Evolutionary conservation across 2,113 vertebrate species (phyloP).

Genomic region (Channa argus): DNA sequence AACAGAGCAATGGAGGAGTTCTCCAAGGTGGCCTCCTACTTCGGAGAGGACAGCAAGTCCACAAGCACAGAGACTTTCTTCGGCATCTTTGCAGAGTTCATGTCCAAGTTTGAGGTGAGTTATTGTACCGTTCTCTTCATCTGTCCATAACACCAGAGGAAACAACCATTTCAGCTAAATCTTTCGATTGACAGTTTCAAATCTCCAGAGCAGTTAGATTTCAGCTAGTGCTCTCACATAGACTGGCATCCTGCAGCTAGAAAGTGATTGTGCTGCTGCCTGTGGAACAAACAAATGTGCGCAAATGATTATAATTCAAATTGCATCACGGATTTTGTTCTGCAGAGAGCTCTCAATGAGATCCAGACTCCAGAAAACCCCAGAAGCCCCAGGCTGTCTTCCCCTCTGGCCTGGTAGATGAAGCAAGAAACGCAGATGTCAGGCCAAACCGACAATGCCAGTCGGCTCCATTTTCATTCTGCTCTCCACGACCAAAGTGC

Average conservation of each 20-base stretch:
- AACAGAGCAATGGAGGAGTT: conserved; percentile 93
- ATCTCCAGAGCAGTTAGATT: conserved; percentile 3
- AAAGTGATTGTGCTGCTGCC: conserved; percentile 14
- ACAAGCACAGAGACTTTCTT: conserved; percentile 95
- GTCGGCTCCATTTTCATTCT: conserved; percentile 50
- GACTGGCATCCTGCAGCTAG: conserved; percentile 46
- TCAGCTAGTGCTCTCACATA: not conserved
- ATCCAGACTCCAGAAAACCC: conserved; percentile 89
- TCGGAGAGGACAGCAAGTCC: conserved; percentile 94
- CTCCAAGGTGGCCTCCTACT: conserved; percentile 90
- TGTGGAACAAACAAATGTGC: conserved; percentile 23
- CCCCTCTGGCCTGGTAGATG: conserved; percentile 93
- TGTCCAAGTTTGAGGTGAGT: conserved; percentile 96
- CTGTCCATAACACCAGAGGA: not conserved
- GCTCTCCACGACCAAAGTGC: conserved; percentile 79
- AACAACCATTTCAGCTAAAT: too few relatives aligned
- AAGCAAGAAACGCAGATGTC: conserved; percentile 11
- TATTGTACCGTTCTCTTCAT: not conserved
- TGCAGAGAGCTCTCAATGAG: conserved; percentile 91
- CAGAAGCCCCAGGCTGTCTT: conserved; percentile 89
- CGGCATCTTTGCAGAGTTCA: conserved; percentile 96
- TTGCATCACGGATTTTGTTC: conserved; percentile 33
- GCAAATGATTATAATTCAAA: conserved; percentile 10
- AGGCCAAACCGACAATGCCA: conserved; percentile 26
- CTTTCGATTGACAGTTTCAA: conserved; percentile 1